These are phyloP conservation scores for Acanthiza pusilla DNA, from an alignment of 2,797 vertebrate genomes.

Conservation along the genomic window DNA sequence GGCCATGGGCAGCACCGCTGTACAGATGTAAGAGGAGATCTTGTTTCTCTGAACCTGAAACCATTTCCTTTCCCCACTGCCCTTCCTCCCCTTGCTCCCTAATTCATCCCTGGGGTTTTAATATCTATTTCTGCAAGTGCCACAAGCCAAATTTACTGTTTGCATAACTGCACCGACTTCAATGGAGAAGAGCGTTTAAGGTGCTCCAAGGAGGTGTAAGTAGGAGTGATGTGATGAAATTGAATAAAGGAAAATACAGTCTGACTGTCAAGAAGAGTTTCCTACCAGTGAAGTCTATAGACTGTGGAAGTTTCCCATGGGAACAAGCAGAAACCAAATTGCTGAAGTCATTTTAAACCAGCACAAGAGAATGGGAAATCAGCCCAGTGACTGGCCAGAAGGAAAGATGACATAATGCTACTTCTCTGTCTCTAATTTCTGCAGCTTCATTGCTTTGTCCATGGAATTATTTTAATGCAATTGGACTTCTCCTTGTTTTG, in stretches of 20 bases:
- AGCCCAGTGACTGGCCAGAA: neutral
- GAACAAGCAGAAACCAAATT: slow-evolving; percentile 66
- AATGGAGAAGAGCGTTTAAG: slow-evolving; percentile 61
- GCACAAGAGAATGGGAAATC: slow-evolving; percentile 57
- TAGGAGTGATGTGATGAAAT: slow-evolving; percentile 71
- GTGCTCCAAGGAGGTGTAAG: slow-evolving; percentile 68
- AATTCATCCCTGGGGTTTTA: slow-evolving; percentile 33
- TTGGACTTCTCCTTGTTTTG: neutral
- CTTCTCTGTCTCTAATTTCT: slow-evolving; percentile 28
- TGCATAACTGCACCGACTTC: slow-evolving; percentile 32
- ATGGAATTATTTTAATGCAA: neutral
- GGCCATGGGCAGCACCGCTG: neutral
- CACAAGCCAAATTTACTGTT: slow-evolving; percentile 57
- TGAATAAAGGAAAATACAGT: slow-evolving; percentile 70
- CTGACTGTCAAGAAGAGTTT: slow-evolving; percentile 74
- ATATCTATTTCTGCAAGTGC: slow-evolving; percentile 63
- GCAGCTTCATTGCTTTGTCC: neutral
- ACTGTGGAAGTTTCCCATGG: slow-evolving; percentile 66
- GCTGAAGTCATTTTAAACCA: slow-evolving; percentile 68
- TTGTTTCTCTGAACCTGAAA: slow-evolving; percentile 65
- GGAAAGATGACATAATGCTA: slow-evolving; percentile 56
- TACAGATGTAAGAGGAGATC: slow-evolving; percentile 57
- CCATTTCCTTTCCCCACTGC: slow-evolving; percentile 59
- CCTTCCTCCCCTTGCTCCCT: neutral
- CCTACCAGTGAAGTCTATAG: slow-evolving; percentile 70